Evolutionary conservation across 1,140 invertebrate species (phyloP).

Genomic region (Globodera rostochiensis): DNA sequence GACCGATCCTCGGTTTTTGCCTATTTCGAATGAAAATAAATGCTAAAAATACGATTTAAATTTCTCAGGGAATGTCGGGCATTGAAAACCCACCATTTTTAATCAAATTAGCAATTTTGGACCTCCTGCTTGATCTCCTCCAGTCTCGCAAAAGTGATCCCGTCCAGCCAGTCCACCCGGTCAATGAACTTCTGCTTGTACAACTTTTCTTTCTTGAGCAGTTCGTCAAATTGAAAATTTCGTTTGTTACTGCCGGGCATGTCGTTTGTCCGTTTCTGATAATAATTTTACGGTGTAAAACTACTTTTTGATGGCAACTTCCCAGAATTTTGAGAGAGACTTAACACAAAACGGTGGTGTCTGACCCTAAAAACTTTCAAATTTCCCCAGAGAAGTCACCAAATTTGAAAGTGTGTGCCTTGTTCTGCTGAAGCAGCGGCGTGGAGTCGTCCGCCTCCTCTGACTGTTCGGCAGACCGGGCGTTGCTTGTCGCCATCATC

Average conservation of each 20-base stretch:
- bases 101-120: constrained; percentile 65
- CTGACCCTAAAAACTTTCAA: not conserved
- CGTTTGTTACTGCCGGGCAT: constrained; percentile 3
- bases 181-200: constrained; percentile 90
- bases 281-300: not conserved
- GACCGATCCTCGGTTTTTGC: constrained; percentile 74
- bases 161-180: constrained; percentile 94
- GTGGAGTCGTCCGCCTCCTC: constrained; percentile 20
- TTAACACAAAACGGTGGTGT: not conserved
- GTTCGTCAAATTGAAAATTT: constrained; percentile 10
- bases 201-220: constrained; percentile 81
- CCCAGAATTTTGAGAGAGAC: too few relatives aligned
- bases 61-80: too few relatives aligned
- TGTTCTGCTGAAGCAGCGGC: constrained; percentile 14
- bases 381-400: constrained; percentile 6
- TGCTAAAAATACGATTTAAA: not conserved
- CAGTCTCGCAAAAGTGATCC: constrained; percentile 90
- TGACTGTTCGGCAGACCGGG: constrained; percentile 11
- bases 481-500: not conserved
- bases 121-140: constrained; percentile 91
- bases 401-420: constrained; percentile 11
- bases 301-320: too few relatives aligned
- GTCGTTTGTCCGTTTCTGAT: not conserved
- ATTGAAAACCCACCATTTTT: not conserved
- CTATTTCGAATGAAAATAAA: constrained; percentile 33